phyloP scores from a whole-genome alignment of 1,140 invertebrate species.

The Caerostris darwini region DNA sequence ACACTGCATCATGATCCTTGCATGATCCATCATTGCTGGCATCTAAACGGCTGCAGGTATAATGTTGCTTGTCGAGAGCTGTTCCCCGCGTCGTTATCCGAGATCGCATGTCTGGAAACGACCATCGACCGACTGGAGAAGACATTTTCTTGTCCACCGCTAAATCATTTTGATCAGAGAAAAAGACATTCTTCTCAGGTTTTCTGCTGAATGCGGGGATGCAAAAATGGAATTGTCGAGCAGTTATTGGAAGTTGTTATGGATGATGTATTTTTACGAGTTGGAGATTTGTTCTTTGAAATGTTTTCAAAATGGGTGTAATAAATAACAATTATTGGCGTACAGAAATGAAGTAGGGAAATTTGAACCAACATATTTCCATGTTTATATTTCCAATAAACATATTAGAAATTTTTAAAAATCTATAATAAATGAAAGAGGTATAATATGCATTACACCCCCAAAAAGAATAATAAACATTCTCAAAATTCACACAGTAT shows the following conservation, averaged over 20 bases:
- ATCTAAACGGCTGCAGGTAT: slow-evolving; percentile 12
- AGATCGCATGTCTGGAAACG: not conserved
- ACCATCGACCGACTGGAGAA: slow-evolving; percentile 1
- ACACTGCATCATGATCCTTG: not conserved
- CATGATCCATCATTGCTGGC: not conserved
- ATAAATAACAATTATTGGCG: not conserved
- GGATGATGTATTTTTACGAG: too few relatives aligned
- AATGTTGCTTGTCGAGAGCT: slow-evolving; percentile 33
- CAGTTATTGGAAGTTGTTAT: too few relatives aligned
- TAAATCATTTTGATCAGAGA: not conserved
- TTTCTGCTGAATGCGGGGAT: not conserved
- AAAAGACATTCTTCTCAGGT: too few relatives aligned
- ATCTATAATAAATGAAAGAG: not conserved
- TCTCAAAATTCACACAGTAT: too few relatives aligned
- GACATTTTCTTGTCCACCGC: not conserved
- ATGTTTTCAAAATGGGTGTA: not conserved
- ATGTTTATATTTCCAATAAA: not conserved
- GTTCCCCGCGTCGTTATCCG: slow-evolving; percentile 10
- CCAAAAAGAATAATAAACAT: not conserved
- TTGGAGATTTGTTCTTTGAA: too few relatives aligned
- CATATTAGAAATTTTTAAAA: not conserved
- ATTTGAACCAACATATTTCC: not conserved
- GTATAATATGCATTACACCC: not conserved
- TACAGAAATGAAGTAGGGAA: not conserved
- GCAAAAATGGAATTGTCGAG: not conserved